Conservation (phyloP, 2,113 vertebrate genomes). For the Ictalurus furcatus region DNA sequence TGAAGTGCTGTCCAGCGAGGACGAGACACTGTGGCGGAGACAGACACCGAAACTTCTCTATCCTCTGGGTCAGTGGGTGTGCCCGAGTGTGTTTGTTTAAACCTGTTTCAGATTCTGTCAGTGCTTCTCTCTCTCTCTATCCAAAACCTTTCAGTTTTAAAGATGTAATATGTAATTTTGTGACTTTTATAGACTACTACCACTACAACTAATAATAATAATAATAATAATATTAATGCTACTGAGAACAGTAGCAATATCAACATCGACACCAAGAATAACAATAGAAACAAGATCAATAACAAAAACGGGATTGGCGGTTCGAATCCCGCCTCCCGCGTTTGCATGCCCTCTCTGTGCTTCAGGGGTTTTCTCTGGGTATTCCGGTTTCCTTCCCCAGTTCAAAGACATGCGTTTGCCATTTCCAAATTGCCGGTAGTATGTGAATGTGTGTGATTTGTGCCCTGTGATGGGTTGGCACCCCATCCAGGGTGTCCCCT, state of each 20-base stretch:
- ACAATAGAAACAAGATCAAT: background rate
- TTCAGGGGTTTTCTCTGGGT: no score
- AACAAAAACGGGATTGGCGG: no score
- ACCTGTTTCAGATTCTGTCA: background rate
- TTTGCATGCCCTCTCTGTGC: no score
- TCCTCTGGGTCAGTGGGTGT: conserved; percentile 81
- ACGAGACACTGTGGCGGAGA: conserved; percentile 91
- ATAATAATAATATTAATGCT: background rate
- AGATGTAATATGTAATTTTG: background rate
- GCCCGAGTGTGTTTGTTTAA: background rate
- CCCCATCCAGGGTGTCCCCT: no score
- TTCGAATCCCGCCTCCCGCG: no score
- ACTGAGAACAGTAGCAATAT: background rate
- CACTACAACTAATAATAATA: background rate
- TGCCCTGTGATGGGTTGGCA: no score
- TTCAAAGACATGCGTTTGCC: no score
- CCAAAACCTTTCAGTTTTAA: background rate
- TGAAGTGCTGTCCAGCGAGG: conserved; percentile 88
- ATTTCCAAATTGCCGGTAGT: no score
- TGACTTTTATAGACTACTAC: background rate
- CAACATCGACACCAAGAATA: background rate
- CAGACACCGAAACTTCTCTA: conserved; percentile 89
- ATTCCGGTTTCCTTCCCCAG: no score
- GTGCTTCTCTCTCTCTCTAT: background rate
- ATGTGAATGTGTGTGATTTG: no score